Base-by-base conservation (phyloP, 2,113 vertebrate genomes). In the Nannobrachium achirus region DNA sequence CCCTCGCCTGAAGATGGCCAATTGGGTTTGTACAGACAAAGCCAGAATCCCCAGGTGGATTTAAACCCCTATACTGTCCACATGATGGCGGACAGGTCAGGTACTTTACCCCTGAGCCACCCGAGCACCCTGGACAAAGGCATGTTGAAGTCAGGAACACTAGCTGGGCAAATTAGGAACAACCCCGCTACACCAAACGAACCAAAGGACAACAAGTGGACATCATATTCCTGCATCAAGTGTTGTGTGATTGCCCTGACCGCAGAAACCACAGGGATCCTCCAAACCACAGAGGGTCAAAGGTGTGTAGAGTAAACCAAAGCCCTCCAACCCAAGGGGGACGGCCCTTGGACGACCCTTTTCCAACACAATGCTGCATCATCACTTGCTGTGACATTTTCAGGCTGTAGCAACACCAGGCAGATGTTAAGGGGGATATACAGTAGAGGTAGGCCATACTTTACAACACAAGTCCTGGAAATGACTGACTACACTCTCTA, bases 141-240 rank as follows among this genome's bases (percentile, higher is more conserved):
- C 74, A 69, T 71, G 70, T 66, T 86, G 69, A 73, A 71, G 72
- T 77, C 75, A 45, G 66, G 71, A 80, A 86, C 85, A 82, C 76
- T 78, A 77, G 61, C 78, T n/a, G 76, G 79, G 77, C 73, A 88
- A 87, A 90, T 90, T 90, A 86, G 78, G 82, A 82, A 66, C 72
- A 77, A 14, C 76, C 74, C 74, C 65, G 75, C 71, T 73, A 63
- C 85, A 83, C 61, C 78, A 75, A 88, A 81, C 89, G 80, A 89
- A 88, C 78, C 67, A 57, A 56, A n/a, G 46, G 59, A 79, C 66
- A 69, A 80, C 86, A 85, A 83, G 76, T 66, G 76, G 79, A 76
- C 77, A 78, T 83, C 70, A 56, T 57, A 80, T 79, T 81, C 84
- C 14, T 42, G 6, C 75, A 82, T 33, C 25, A 73, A 71, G 69